Evolutionary conservation across 2,888 invertebrate genomes (phyloP), one percentile per base, ranked within the genome.

Genomic region (Eupithecia abbreviata): DNA sequence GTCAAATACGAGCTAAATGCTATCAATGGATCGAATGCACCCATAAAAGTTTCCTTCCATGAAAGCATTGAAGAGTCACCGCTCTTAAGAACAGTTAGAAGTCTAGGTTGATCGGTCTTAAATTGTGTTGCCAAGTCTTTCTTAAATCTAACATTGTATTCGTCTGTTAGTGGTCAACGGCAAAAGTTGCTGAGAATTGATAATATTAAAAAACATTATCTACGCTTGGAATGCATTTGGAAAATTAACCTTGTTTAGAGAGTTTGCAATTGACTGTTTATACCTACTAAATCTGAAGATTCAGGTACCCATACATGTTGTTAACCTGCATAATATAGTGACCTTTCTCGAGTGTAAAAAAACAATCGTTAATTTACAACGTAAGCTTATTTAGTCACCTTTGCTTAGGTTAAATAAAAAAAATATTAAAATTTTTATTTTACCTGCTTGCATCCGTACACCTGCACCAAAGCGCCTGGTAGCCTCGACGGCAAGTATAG

Each of bases 401-500:
- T 18, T 18, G 18, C 55, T 58, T 6, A 58, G 7, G 18, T 62
- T n/a, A 30, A 58, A 62, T 62, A 12, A 4, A 62, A 62, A 18
- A 3, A 62, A 30, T 4, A 10, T 18, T 30, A 12, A 62, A 30
- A 62, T 9, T 6, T 65, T 15, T 45, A 93, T 89, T n/a, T 12
- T 95, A 97, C 97, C 97, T 96, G 97, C 95, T 90, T 96, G 96
- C 91, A 96, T 95, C 78, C 95, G 95, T 74, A 96, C 91, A 80
- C 95, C 95, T 18, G 95, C 93, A 49, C 96, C 96, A 85, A 96
- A 97, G 77, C 96, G 96, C 82, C 91, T 93, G 79, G 95, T 93
- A 71, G 96, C 95, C 74, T 96, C 96, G 75, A 96, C 93, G 78
- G 96, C 92, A 76, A 97, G 89, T 66, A 96, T 94, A 12, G 96